Evolutionary conservation across 2,797 vertebrate species (phyloP).

Genomic region (Melanogrammus aeglefinus): DNA sequence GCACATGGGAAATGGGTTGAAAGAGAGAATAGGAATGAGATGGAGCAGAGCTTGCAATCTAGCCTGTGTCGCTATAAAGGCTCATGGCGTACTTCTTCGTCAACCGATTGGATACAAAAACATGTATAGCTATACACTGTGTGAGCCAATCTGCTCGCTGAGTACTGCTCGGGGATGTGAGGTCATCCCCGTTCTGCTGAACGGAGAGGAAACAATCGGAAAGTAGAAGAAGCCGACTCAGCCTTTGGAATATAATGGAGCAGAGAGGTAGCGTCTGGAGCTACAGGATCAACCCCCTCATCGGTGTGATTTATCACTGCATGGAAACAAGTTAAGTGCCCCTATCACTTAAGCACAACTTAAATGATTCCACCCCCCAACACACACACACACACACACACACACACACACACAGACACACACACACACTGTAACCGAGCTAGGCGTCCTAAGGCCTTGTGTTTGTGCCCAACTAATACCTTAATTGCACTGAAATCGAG

Average conservation of each 20-base stretch:
- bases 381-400: not conserved
- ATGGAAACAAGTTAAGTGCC: constrained; percentile 7
- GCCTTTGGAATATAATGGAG: constrained; percentile 1
- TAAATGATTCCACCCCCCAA: not conserved
- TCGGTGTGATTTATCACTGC: constrained; percentile 22
- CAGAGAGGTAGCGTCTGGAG: not conserved
- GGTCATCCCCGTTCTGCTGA: not conserved
- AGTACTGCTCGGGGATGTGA: not conserved
- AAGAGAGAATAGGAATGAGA: not conserved
- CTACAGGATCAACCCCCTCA: constrained; percentile 19
- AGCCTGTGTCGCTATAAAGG: too few species aligned
- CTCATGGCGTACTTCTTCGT: not conserved
- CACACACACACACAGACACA: too few species aligned
- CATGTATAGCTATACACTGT: not conserved
- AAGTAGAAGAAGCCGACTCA: not conserved
- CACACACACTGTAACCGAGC: not conserved
- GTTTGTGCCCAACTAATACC: constrained; percentile 10
- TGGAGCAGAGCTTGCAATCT: not conserved
- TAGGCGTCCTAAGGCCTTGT: not conserved
- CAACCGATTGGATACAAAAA: not conserved
- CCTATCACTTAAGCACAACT: constrained; percentile 20
- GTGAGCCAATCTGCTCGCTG: too few species aligned
- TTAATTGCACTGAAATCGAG: constrained; percentile 2
- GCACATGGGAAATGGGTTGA: not conserved
- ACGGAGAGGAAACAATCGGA: not conserved